Percentiles rank a stretch among this genome's conserved stretches.
Evolutionary conservation across 2,113 vertebrate genomes (phyloP).

Genomic region (Zeus faber): DNA sequence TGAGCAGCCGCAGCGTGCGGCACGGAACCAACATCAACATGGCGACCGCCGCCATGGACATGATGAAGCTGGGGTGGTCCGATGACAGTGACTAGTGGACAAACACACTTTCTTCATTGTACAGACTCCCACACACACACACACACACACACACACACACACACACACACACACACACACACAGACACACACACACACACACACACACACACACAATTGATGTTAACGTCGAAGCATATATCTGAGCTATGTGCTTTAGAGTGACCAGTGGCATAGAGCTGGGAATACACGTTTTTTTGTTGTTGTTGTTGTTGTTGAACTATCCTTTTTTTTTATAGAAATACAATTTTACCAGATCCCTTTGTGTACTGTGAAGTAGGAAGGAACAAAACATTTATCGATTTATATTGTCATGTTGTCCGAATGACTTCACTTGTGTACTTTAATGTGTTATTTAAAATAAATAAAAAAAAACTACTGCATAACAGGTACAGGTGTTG

Average conservation of each 20-base stretch:
- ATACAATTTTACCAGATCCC: constrained; percentile 27
- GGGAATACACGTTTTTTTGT: constrained; percentile 38
- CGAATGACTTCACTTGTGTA: constrained; percentile 59
- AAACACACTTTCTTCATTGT: background rate
- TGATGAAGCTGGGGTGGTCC: constrained; percentile 92
- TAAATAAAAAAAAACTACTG: too few relatives aligned
- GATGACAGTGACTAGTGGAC: constrained; percentile 81
- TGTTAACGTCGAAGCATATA: constrained; percentile 36
- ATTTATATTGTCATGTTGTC: constrained; percentile 40
- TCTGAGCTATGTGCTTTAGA: constrained; percentile 39
- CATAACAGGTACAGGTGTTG: constrained; percentile 61
- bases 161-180: constrained; percentile 28
- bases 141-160: constrained; percentile 17
- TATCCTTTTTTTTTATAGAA: constrained; percentile 42
- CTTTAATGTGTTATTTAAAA: constrained; percentile 49
- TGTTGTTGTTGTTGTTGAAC: too few relatives aligned
- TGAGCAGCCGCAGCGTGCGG: constrained; percentile 91
- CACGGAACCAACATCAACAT: constrained; percentile 94
- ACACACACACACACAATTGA: constrained; percentile 8
- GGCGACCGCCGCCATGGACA: constrained; percentile 81
- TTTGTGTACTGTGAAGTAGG: constrained; percentile 55
- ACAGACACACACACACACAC: constrained; percentile 43
- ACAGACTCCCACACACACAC: background rate
- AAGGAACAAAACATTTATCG: constrained; percentile 32
- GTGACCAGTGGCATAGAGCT: constrained; percentile 38